A percentile compares a stretch with the other conserved stretches of the same genome.
phyloP scores from a whole-genome alignment of 2,113 vertebrate genomes.

The Polypterus bichir region DNA sequence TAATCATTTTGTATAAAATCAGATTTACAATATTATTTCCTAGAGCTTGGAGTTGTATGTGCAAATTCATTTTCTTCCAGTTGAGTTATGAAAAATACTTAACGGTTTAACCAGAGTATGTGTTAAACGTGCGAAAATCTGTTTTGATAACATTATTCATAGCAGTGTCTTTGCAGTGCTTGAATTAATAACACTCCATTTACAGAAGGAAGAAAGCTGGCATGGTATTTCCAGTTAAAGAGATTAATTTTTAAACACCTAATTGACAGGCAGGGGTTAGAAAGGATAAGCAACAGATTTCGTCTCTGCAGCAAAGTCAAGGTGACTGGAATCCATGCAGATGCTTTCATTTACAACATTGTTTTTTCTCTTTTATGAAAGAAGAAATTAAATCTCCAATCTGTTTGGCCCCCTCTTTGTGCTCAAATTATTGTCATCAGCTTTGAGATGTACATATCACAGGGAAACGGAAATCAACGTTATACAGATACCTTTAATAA shows the following conservation, averaged over 20 bases:
- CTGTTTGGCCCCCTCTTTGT: too few species aligned
- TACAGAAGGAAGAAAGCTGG: constrained; percentile 59
- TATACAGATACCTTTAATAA: too few species aligned
- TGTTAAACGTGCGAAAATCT: constrained; percentile 65
- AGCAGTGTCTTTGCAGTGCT: constrained; percentile 53
- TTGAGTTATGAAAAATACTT: constrained; percentile 60
- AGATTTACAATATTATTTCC: too few species aligned
- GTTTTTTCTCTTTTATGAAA: constrained; percentile 7
- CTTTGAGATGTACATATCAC: too few species aligned
- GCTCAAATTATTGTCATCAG: too few species aligned
- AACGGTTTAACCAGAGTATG: constrained; percentile 47
- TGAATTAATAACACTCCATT: constrained; percentile 69
- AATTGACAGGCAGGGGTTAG: constrained; percentile 62
- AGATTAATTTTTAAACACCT: constrained; percentile 73
- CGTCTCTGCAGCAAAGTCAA: constrained; percentile 61
- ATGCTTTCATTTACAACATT: constrained; percentile 37
- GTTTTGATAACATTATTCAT: constrained; percentile 72
- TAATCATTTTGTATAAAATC: too few species aligned
- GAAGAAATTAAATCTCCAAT: constrained; percentile 36
- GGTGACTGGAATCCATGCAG: constrained; percentile 56
- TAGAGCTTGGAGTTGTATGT: constrained; percentile 18
- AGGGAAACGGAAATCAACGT: too few species aligned
- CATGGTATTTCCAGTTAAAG: constrained; percentile 66
- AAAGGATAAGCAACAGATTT: constrained; percentile 57
- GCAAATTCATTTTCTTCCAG: constrained; percentile 56